Base-by-base conservation (phyloP, 2,888 invertebrate genomes). In the Drosophila stalkeri region DNA sequence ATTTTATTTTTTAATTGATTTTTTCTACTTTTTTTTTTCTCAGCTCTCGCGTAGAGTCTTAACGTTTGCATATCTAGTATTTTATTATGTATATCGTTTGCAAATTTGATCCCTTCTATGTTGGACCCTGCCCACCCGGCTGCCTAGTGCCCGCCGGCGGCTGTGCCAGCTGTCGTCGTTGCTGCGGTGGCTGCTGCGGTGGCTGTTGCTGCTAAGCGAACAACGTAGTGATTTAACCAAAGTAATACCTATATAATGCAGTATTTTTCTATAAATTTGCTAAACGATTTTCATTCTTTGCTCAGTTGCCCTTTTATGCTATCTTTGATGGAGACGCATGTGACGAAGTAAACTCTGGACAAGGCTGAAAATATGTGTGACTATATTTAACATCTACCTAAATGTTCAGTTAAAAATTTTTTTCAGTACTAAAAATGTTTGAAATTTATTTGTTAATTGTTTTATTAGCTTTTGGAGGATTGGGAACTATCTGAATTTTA, bases 111-210 rank as follows among this genome's bases (percentile, higher is more conserved):
- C 85, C 85, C 1, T 85, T 89, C 67, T 85, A 86, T 37, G 60
- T 85, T 11, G 85, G 85, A 41, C 85, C 89, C 31, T 85, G 85
- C 44, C 85, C 85, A 0, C 87, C 85, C 6, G 82, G 85, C 12
- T 62, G 69, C 20, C 46, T 78, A 14, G 64, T 67, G 20, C 76
- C 77, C 4, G 51, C 82, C 31, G 49, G 66, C 12, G 20, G 63
- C 2, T 33, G 79, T 23, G 49, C 65, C 9, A 49, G 65, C 4
- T 75, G 75, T 23, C 20, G 70, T 8, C 16, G 44, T 0, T 78
- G 74, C 2, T 67, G 77, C 2, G 49, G 64, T 5, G 63, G 77
- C 0, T 64, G 77, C 4, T 60, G 60, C 11, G 18, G 39, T 6
- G 18, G 33, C 16, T 12, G 47, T 14, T 49, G 60, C 14, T 49